Conservation (phyloP, 35 echinoderm and acorn worm genomes). For the Hemicentrotus pulcherrimus region DNA sequence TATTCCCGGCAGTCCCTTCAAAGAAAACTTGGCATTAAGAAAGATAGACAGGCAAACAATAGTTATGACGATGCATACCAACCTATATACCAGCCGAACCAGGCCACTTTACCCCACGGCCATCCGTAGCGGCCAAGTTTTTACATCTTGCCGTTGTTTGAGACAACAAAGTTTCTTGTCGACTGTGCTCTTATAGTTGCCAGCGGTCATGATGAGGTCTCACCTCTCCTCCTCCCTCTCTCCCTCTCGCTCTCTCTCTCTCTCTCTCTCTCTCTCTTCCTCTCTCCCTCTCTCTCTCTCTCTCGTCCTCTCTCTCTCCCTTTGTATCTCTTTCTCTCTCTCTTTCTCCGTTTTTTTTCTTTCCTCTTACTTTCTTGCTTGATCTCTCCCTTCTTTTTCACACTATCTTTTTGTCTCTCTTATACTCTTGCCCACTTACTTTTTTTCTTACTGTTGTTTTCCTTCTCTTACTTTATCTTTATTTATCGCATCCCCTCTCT, state of each 20-base stretch:
- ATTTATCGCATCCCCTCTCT: no score
- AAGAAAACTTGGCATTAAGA: conserved; percentile 22
- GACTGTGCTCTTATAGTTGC: background rate
- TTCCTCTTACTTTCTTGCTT: background rate
- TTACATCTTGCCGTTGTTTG: conserved; percentile 45
- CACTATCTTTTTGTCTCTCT: background rate
- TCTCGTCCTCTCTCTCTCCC: background rate
- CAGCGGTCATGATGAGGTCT: background rate
- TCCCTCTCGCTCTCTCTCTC: background rate
- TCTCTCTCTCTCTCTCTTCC: background rate
- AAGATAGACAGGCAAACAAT: conserved; percentile 45
- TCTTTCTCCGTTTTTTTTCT: background rate
- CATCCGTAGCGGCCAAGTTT: conserved; percentile 7
- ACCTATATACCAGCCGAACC: conserved; percentile 33
- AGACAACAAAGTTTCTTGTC: conserved; percentile 51
- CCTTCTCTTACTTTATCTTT: no score
- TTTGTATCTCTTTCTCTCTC: background rate
- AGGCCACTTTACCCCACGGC: conserved; percentile 6
- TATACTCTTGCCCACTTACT: background rate
- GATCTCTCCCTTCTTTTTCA: no score
- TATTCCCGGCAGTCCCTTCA: background rate
- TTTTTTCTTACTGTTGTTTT: no score
- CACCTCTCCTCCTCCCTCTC: background rate
- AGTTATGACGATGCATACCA: conserved; percentile 16
- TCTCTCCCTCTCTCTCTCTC: background rate